Conservation (phyloP, 1,140 invertebrate genomes). For the Solen grandis region DNA sequence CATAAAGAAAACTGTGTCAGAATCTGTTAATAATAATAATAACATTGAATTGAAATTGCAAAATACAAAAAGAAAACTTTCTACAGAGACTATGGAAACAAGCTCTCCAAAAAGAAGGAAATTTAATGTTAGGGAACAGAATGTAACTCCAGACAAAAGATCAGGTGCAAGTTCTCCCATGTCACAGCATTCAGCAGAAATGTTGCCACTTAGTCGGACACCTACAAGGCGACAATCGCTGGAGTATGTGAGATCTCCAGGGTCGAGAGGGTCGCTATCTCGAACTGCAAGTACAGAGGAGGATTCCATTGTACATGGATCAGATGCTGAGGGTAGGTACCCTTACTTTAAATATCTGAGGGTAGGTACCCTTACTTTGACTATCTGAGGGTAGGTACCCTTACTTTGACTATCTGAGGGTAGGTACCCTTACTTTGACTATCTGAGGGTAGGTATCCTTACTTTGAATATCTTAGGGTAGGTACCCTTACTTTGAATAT, state of each 20-base stretch:
- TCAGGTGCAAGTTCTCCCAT: not conserved
- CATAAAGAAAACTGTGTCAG: not conserved
- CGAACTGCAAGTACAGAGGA: not conserved
- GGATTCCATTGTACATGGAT: constrained; percentile 19
- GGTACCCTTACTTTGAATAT: no score
- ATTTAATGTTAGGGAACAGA: not conserved
- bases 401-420: no score
- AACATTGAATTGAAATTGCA: constrained; percentile 2
- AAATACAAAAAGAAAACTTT: constrained; percentile 17
- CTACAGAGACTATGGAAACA: constrained; percentile 8
- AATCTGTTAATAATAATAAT: not conserved
- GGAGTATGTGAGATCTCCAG: not conserved
- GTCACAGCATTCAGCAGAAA: not conserved
- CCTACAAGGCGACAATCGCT: not conserved
- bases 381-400: no score
- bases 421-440: no score
- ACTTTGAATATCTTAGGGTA: no score
- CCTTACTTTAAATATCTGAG: no score
- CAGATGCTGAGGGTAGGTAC: constrained; percentile 32
- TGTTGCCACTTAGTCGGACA: not conserved
- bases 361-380: no score
- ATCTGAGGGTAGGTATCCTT: no score
- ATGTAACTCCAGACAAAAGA: not conserved
- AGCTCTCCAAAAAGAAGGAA: constrained; percentile 13
- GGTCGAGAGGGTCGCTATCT: not conserved